Conservation (phyloP, 2,113 vertebrate species). For the Solenodon paradoxus region DNA sequence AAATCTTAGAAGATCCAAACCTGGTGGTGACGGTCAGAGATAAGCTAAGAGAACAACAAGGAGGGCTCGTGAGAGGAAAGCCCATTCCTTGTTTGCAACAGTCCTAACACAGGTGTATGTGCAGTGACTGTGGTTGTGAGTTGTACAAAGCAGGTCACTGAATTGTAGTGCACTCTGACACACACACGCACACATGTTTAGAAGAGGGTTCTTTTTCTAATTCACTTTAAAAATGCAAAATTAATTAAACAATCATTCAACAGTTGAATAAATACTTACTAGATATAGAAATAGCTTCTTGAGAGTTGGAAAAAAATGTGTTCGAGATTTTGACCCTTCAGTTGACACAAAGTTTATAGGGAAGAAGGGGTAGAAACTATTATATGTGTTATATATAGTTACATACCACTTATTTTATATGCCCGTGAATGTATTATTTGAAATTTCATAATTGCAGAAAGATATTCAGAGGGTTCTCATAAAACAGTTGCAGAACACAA, state of each 20-base stretch:
- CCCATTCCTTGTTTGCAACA: background rate
- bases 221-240: background rate
- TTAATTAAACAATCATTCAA: background rate
- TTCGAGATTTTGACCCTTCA: background rate
- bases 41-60: background rate
- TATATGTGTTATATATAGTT: background rate
- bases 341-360: background rate
- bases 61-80: background rate
- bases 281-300: background rate
- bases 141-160: background rate
- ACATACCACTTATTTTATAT: background rate
- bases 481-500: background rate
- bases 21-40: background rate
- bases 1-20: too few species aligned
- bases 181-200: background rate
- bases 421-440: too few species aligned
- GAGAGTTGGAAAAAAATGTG: background rate
- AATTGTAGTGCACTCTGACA: background rate
- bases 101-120: accelerated
- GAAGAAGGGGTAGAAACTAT: accelerated
- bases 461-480: background rate
- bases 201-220: background rate
- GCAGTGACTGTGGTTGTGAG: background rate
- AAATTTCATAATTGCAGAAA: background rate
- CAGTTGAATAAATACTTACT: background rate